These are phyloP conservation scores for Elegia similella DNA, from an alignment of 2,888 invertebrate species.

Conservation along the genomic window DNA sequence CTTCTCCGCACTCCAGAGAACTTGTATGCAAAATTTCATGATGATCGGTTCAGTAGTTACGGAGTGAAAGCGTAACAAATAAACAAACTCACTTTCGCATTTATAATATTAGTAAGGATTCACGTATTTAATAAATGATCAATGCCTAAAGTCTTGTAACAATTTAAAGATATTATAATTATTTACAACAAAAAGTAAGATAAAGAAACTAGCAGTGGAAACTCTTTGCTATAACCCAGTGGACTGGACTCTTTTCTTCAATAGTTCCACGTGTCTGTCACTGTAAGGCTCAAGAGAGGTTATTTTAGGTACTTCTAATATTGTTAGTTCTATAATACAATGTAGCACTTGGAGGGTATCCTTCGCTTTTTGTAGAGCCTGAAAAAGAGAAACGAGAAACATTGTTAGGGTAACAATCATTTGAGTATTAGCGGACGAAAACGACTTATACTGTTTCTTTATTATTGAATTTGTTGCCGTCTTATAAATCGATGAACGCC, in stretches of 20 bases:
- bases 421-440: no score
- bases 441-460: no score
- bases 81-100: no score
- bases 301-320: conserved; percentile 57
- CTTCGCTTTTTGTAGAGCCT: conserved; percentile 65
- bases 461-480: no score
- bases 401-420: background rate
- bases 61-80: no score
- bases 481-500: no score
- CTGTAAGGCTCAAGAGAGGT: conserved; percentile 56
- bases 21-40: no score
- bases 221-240: conserved; percentile 30
- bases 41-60: no score
- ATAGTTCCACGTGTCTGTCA: conserved; percentile 40
- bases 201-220: no score
- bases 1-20: no score
- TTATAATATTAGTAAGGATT: no score
- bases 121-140: background rate
- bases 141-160: background rate
- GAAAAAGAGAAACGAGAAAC: conserved; percentile 32
- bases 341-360: conserved; percentile 61
- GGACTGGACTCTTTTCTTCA: conserved; percentile 42
- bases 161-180: background rate
- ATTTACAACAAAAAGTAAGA: conserved; percentile 16
- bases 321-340: conserved; percentile 66